Conservation (phyloP, 1,140 invertebrate genomes). For the Drosophila auraria region DNA sequence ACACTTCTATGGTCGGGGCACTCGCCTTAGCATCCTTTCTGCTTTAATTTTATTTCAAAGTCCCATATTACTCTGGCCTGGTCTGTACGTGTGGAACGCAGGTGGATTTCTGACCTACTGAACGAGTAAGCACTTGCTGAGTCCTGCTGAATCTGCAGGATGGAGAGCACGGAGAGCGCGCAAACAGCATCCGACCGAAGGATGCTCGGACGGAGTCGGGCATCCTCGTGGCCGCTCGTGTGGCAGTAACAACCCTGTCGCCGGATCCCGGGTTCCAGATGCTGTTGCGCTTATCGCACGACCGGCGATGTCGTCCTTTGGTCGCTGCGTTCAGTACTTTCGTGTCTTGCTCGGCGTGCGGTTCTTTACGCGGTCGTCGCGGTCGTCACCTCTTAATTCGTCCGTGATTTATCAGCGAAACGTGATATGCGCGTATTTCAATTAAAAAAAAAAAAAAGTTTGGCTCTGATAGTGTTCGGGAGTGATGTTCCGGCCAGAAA, state of each 20-base stretch:
- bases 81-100: slow-evolving; percentile 19
- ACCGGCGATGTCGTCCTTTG: slow-evolving; percentile 54
- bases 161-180: slow-evolving; percentile 1
- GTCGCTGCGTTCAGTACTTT: slow-evolving; percentile 67
- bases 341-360: slow-evolving; percentile 78
- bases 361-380: slow-evolving; percentile 43
- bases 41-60: not conserved
- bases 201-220: slow-evolving; percentile 12
- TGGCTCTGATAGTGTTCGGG: not conserved
- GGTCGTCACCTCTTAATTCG: slow-evolving; percentile 1
- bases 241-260: slow-evolving; percentile 55
- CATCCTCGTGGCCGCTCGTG: slow-evolving; percentile 13
- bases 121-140: slow-evolving; percentile 61
- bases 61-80: not conserved
- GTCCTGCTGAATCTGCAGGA: slow-evolving; percentile 63
- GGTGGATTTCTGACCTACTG: slow-evolving; percentile 73
- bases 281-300: slow-evolving; percentile 69
- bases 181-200: slow-evolving; percentile 57
- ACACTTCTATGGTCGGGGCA: no score
- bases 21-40: not conserved
- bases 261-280: slow-evolving; percentile 33
- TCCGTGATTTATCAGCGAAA: slow-evolving; percentile 6
- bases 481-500: slow-evolving; percentile 29
- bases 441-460: slow-evolving; percentile 45
- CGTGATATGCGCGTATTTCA: slow-evolving; percentile 39